Conservation (phyloP, 2,888 invertebrate genomes). For the Dasysyrphus tricinctus region DNA sequence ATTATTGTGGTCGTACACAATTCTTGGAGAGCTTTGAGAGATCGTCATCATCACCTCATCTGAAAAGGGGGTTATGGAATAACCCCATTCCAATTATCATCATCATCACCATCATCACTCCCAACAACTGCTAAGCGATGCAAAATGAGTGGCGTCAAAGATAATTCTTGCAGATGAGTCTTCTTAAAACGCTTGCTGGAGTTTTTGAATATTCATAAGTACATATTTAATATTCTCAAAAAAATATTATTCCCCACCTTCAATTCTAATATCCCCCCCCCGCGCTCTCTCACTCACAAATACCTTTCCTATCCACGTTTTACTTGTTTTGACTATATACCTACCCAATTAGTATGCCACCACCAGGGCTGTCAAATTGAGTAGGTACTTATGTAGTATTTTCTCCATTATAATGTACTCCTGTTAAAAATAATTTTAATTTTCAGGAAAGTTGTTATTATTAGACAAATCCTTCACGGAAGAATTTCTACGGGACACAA, state of each 20-base stretch:
- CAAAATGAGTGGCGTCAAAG: slow-evolving; percentile 74
- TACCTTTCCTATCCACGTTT: neutral
- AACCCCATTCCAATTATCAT: neutral
- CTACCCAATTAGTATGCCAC: neutral
- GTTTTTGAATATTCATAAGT: slow-evolving; percentile 73
- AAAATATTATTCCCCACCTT: slow-evolving; percentile 60
- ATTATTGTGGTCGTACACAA: slow-evolving; percentile 52
- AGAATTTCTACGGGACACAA: neutral
- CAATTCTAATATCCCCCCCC: neutral
- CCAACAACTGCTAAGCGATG: slow-evolving; percentile 62
- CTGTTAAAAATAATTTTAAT: neutral
- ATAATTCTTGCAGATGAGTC: slow-evolving; percentile 75
- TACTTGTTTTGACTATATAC: neutral
- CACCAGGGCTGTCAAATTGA: neutral
- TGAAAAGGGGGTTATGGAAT: neutral
- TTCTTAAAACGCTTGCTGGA: slow-evolving; percentile 68
- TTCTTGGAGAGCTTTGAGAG: slow-evolving; percentile 23
- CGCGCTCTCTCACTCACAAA: neutral
- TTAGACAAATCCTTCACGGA: slow-evolving; percentile 19
- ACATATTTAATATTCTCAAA: slow-evolving; percentile 73
- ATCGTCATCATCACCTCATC: slow-evolving; percentile 58
- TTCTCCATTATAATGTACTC: neutral
- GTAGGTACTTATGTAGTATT: neutral
- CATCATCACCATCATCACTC: neutral
- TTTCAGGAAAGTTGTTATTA: neutral